Conservation (phyloP, 1,140 invertebrate genomes). For the Triops cancriformis region DNA sequence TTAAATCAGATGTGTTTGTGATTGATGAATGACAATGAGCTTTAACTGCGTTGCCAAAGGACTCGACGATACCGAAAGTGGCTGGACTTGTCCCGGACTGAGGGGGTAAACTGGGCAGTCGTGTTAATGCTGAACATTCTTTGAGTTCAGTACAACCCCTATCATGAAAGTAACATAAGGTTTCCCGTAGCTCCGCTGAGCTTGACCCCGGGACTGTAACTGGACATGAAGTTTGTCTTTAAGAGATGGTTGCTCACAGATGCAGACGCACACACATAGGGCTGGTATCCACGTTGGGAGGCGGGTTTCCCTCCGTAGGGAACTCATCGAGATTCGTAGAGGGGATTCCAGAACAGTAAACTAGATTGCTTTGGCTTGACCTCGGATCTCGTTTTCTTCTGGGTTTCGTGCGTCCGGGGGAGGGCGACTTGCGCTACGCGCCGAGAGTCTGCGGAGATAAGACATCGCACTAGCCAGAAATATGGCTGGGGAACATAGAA, state of each 20-base stretch:
- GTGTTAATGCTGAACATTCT: no score
- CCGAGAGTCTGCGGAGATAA: no score
- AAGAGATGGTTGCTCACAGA: no score
- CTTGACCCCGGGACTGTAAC: background rate
- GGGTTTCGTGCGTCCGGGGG: background rate
- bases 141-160: background rate
- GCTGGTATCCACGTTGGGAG: background rate
- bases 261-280: background rate
- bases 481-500: no score
- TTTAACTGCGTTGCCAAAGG: background rate
- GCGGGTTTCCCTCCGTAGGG: background rate
- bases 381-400: background rate
- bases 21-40: background rate
- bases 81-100: no score
- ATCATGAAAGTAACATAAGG: background rate
- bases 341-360: background rate
- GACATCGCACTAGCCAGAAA: no score
- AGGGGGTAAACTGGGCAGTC: no score
- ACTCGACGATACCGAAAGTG: background rate
- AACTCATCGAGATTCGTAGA: constrained; percentile 6
- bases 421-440: background rate
- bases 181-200: background rate
- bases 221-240: background rate
- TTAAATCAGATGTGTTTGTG: background rate
- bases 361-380: constrained; percentile 9